phyloP scores from a whole-genome alignment of 2,888 invertebrate species.

The Allygus modestus region DNA sequence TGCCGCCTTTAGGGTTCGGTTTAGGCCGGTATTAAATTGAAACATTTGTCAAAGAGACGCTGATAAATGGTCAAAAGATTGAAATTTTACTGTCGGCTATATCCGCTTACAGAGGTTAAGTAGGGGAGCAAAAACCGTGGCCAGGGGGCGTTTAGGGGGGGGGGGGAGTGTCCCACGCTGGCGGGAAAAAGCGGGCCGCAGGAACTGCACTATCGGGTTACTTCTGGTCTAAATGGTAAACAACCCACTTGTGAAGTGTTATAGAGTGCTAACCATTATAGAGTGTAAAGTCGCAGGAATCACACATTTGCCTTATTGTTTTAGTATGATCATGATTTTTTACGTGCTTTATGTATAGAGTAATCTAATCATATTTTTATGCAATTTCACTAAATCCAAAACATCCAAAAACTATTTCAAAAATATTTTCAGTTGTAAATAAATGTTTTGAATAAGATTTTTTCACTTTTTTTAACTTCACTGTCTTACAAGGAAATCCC shows the following conservation, averaged over 20 bases:
- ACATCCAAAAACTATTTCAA: no score
- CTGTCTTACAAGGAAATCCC: no score
- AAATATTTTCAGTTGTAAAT: no score
- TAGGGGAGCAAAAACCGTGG: slow-evolving; percentile 45
- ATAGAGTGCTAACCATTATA: no score
- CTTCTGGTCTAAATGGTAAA: not conserved
- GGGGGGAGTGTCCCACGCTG: not conserved
- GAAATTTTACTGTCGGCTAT: slow-evolving; percentile 41
- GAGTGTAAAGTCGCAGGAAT: no score
- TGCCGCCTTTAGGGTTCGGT: slow-evolving; percentile 1
- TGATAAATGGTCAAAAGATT: slow-evolving; percentile 47
- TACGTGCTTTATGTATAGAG: no score
- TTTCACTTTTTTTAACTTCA: no score
- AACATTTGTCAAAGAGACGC: not conserved
- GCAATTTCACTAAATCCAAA: no score
- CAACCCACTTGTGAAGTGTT: not conserved
- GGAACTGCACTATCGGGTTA: slow-evolving; percentile 53
- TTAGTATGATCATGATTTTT: no score
- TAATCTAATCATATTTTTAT: no score
- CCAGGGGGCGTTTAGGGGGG: slow-evolving; percentile 8
- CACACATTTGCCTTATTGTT: no score
- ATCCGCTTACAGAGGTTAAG: slow-evolving; percentile 46
- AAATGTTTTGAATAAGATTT: no score
- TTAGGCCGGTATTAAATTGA: not conserved
- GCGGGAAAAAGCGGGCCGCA: slow-evolving; percentile 23